These are phyloP conservation scores for Python bivittatus DNA, from an alignment of 2,113 vertebrate species.

Conservation along the genomic window DNA sequence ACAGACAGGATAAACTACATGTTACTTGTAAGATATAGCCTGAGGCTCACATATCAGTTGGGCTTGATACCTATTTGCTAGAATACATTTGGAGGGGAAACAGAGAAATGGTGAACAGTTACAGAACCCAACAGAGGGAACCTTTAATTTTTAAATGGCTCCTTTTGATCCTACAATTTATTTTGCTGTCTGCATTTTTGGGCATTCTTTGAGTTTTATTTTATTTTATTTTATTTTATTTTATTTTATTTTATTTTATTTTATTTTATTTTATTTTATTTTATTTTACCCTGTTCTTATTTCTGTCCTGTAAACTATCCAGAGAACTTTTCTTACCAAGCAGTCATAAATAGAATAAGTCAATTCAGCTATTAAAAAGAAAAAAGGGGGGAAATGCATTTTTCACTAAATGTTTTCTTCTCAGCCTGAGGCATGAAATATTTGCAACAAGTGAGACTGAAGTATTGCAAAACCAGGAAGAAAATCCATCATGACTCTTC, in stretches of 20 bases:
- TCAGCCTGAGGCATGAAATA: background rate
- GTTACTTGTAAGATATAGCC: background rate
- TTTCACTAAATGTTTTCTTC: background rate
- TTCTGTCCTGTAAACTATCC: background rate
- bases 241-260: too few species aligned
- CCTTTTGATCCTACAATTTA: background rate
- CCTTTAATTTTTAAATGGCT: background rate
- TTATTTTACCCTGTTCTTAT: background rate
- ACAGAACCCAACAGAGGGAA: background rate
- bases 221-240: background rate
- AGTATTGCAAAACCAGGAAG: background rate
- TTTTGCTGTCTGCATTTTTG: background rate
- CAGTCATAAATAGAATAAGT: background rate
- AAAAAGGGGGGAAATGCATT: background rate
- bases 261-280: too few species aligned
- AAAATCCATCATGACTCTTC: background rate
- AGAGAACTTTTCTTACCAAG: background rate
- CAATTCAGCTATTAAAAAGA: background rate
- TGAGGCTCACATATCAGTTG: background rate
- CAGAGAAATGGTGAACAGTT: background rate
- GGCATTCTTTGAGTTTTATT: background rate
- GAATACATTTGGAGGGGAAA: background rate
- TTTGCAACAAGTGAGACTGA: background rate
- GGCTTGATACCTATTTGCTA: background rate
- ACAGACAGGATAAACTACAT: background rate